Evolutionary conservation across 30 jellyfish, hydroid and myxozoan species (phyloP), one percentile per base, ranked within the genome.

Genomic region (Phacellophora camtschatica): DNA sequence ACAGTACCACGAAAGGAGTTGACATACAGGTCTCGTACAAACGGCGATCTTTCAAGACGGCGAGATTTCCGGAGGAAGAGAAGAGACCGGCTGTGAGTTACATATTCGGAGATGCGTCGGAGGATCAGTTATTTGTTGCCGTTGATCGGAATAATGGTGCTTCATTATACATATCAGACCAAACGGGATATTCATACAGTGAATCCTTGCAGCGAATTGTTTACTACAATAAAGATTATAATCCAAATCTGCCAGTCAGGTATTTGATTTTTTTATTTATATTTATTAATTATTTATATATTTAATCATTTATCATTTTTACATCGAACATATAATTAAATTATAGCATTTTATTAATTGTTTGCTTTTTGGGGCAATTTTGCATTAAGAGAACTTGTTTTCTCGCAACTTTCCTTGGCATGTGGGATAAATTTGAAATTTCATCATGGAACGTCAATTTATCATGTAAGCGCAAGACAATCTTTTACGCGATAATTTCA

Each of bases 61-160:
- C 94, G 29, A 42, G 15, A 24, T 81, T 88, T 63, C 96, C 96
- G 0, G 49, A 63, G 12, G 81, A 85, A 19, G 37, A 34, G 15
- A 76, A 39, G 25, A 15, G 59, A 43, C 94, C 86, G 1, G 91
- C 91, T 0, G 58, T 31, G 99, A 86, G 96, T 63, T 93, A 68
- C 87, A 28, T 93, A 25, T 71, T 93, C 34, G 99, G 96, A 19
- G 99, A 93, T 81, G 99, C 99, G 9, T 56, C 89, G 4, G 99
- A 93, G 53, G 87, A 85, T 64, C 96, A 93, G 71, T 27, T 84
- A 24, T 81, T 93, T 58, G 99, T 93, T 13, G 99, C 99, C 3
- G 97, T 93, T 4, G 82, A 72, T 45, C 83, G 73, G 11, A 74
- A 72, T 24, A 43, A 46, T 12, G 63, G 45, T 12, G 86, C 99